Conservation (phyloP, 2,797 vertebrate species). For the Hoplostethus mediterraneus region DNA sequence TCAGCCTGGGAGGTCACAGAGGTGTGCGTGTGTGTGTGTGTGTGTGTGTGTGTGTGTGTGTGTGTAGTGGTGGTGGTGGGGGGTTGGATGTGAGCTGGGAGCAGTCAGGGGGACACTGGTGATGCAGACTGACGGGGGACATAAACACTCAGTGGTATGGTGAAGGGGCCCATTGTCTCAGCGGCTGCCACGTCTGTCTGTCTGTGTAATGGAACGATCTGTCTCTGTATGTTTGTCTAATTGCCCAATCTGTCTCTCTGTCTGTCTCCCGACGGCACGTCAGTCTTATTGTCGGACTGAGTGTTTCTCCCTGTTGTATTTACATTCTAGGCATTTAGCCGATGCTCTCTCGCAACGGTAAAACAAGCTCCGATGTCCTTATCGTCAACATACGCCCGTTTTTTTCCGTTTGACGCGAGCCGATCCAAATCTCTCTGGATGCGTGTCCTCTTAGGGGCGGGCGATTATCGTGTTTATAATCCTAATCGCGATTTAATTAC, state of each 20-base stretch:
- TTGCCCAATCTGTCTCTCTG: slow-evolving; percentile 73
- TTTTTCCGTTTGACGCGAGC: slow-evolving; percentile 25
- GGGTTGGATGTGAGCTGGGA: slow-evolving; percentile 73
- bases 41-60: slow-evolving; percentile 16
- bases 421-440: slow-evolving; percentile 1
- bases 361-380: too few relatives aligned
- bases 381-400: background rate
- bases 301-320: background rate
- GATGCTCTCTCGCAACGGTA: slow-evolving; percentile 2
- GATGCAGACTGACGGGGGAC: slow-evolving; percentile 82
- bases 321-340: slow-evolving; percentile 20
- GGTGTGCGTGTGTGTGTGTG: slow-evolving; percentile 25
- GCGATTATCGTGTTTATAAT: too few relatives aligned
- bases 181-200: slow-evolving; percentile 62
- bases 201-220: slow-evolving; percentile 73
- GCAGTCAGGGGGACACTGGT: slow-evolving; percentile 81
- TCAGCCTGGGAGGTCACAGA: slow-evolving; percentile 56
- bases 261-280: slow-evolving; percentile 55
- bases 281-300: slow-evolving; percentile 53
- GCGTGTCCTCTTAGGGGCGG: too few relatives aligned
- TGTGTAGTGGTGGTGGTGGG: slow-evolving; percentile 35
- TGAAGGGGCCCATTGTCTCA: slow-evolving; percentile 80
- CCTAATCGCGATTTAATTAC: too few relatives aligned
- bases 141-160: slow-evolving; percentile 78
- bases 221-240: slow-evolving; percentile 78